phyloP scores from a whole-genome alignment of 2,113 vertebrate genomes.

The Sinocyclocheilus rhinocerous region DNA sequence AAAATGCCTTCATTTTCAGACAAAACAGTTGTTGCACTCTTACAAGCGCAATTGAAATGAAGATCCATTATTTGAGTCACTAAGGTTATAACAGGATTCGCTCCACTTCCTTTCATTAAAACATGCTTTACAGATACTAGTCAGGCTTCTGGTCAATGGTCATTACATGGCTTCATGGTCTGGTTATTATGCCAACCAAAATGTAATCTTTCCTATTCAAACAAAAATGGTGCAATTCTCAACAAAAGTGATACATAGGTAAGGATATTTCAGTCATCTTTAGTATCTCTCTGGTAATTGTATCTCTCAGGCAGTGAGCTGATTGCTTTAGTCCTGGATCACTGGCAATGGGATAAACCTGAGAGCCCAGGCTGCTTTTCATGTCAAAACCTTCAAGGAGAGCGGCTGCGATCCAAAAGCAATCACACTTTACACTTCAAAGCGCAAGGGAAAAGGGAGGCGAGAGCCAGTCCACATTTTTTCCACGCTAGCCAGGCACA shows the following conservation, averaged over 20 bases:
- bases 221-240: neutral
- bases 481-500: constrained; percentile 73
- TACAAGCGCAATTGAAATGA: constrained; percentile 66
- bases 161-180: neutral
- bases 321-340: constrained; percentile 84
- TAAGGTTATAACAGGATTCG: neutral
- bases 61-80: constrained; percentile 31
- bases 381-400: constrained; percentile 80
- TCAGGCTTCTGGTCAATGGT: neutral
- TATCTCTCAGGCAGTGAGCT: constrained; percentile 74
- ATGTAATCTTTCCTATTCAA: neutral
- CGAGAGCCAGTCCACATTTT: constrained; percentile 68
- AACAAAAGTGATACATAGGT: constrained; percentile 59
- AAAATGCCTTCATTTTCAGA: constrained; percentile 69
- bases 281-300: constrained; percentile 74
- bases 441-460: constrained; percentile 72
- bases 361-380: constrained; percentile 77
- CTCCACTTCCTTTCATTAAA: neutral
- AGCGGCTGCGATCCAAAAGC: constrained; percentile 75
- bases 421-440: constrained; percentile 79
- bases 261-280: constrained; percentile 63
- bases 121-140: neutral
- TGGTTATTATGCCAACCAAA: neutral
- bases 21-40: constrained; percentile 61
- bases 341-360: constrained; percentile 76